phyloP scores from a whole-genome alignment of 2,888 invertebrate species.

The Nomada hirtipes region DNA sequence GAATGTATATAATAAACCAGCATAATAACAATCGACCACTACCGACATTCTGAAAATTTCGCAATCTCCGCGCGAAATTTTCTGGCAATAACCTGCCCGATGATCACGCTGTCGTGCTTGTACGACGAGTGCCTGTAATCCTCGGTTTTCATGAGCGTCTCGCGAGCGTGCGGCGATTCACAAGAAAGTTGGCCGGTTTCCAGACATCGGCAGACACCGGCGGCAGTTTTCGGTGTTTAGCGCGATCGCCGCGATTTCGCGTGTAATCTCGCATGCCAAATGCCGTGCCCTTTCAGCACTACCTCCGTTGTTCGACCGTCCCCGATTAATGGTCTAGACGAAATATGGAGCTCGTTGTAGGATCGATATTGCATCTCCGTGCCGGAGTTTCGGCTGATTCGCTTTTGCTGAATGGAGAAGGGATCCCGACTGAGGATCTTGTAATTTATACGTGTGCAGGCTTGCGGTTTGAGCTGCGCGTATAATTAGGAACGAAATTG shows the following conservation, averaged over 20 bases:
- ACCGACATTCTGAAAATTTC: too few species aligned
- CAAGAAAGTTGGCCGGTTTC: conserved; percentile 78
- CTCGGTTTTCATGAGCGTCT: conserved; percentile 52
- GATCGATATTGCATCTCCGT: conserved; percentile 39
- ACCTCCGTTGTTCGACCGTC: conserved; percentile 32
- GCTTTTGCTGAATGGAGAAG: conserved; percentile 3
- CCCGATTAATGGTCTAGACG: conserved; percentile 42
- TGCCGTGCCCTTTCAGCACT: conserved; percentile 56
- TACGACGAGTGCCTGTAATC: conserved; percentile 74
- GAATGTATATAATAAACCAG: too few species aligned
- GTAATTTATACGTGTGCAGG: conserved; percentile 8
- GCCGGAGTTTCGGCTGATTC: conserved; percentile 14
- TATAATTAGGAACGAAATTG: not conserved
- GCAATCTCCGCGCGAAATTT: not conserved
- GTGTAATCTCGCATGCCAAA: conserved; percentile 61
- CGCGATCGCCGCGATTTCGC: conserved; percentile 55
- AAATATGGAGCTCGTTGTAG: conserved; percentile 28
- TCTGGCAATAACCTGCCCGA: conserved; percentile 50
- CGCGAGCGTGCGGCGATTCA: conserved; percentile 67
- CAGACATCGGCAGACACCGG: conserved; percentile 61
- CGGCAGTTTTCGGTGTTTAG: conserved; percentile 57
- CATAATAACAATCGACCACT: too few species aligned
- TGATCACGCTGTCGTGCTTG: conserved; percentile 68
- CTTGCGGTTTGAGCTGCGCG: not conserved
- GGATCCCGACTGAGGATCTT: conserved; percentile 5